Base-by-base conservation (phyloP, 2,888 invertebrate genomes). In the Mythimna ferrago region DNA sequence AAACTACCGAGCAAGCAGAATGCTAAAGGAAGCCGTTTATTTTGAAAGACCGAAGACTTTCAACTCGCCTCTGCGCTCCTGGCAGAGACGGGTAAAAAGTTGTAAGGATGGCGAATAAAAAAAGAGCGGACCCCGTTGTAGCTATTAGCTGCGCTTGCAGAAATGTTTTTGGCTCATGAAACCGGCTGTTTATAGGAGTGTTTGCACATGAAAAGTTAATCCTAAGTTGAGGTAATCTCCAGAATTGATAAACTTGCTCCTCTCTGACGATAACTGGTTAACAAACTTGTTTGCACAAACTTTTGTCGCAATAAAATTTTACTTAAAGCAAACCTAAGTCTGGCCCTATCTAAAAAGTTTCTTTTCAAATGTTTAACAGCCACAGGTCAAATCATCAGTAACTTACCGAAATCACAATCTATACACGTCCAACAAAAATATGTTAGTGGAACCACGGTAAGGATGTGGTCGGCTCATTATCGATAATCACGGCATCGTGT, bases 11-110 rank as follows among this genome's bases (percentile, higher is more conserved):
- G 91, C 90, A 89, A 91, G 92, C 92, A 91, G 90, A 93, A 92
- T 89, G 92, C 89, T 92, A 92, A 93, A 94, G 92, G 94, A 94
- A 94, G 91, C 93, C 92, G 94, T 94, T 94, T 94, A 94, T 94
- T 94, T 94, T 93, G 92, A 93, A 93, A 94, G 92, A 92, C 91
- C 93, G 89, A 91, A 91, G 92, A 90, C 90, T 90, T 90, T 87
- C 90, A 89, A 89, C 89, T 87, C 80, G 79, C 87, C 81, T 87
- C 89, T 91, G 86, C 83, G 85, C 82, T 87, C 90, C 91, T 92
- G 89, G 89, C 89, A 82, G 88, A 89, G 91, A 91, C 89, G 90
- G 89, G 90, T 77, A 89, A 91, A 92, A 94, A 92, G 90, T 93
- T 92, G 86, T 87, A 86, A 91, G 91, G 93, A 91, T 89, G 84